Evolutionary conservation across 2,797 vertebrate genomes (phyloP).

Genomic region (Pipistrellus kuhlii): DNA sequence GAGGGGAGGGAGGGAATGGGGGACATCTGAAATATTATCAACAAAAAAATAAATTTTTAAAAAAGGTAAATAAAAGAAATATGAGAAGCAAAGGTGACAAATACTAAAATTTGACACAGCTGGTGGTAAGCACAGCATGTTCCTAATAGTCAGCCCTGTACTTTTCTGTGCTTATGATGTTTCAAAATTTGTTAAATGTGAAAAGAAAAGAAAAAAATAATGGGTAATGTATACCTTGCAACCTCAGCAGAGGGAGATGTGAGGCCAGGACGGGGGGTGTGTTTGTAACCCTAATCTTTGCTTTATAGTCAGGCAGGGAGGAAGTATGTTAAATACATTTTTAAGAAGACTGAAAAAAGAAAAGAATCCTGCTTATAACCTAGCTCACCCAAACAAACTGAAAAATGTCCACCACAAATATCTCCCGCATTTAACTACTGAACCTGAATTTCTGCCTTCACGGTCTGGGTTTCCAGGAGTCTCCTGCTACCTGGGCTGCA

Average conservation of each 20-base stretch:
- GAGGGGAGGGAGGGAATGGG: not conserved
- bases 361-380: not conserved
- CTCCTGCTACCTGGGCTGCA: not conserved
- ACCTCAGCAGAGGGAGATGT: not conserved
- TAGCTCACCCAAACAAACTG: not conserved
- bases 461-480: not conserved
- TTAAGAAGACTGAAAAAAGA: not conserved
- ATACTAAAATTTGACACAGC: not conserved
- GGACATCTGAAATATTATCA: not conserved
- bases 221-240: not conserved
- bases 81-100: not conserved
- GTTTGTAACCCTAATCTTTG: not conserved
- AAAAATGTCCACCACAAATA: not conserved
- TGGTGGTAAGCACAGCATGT: not conserved
- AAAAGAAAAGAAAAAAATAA: not conserved
- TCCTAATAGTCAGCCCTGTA: not conserved
- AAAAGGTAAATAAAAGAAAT: not conserved
- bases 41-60: not conserved
- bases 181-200: constrained; percentile 16
- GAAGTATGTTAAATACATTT: not conserved
- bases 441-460: not conserved
- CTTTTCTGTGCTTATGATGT: not conserved
- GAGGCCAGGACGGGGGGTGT: not conserved
- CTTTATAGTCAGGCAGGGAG: not conserved
- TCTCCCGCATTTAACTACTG: not conserved